Evolutionary conservation across 2,797 vertebrate genomes (phyloP), one percentile per base, ranked within the genome.

Genomic region (Sitta carolinensis): DNA sequence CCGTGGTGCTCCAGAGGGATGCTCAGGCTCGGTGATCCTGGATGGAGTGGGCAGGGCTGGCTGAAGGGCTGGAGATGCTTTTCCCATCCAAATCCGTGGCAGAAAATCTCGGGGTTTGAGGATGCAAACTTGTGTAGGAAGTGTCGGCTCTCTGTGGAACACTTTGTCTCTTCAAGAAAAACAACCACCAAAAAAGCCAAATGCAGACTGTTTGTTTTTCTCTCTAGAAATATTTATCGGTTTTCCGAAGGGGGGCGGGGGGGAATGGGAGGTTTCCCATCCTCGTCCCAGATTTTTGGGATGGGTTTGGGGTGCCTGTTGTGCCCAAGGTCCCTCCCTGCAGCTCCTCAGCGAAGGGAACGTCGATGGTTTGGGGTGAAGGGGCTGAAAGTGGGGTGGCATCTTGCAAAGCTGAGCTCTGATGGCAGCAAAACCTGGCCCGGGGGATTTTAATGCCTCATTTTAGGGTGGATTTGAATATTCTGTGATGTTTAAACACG

Each of bases 121-220:
- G 74, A 90, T 38, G 86, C 90, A 95, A 95, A 94, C 84, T 94
- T 19, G 93, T 89, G 96, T 95, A 63, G 96, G 94, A 95, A 96
- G 92, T 95, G 95, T 97, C 86, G 77, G 93, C 90, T 90, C 80
- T 84, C 92, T 48, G 88, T 74, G 75, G 94, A 96, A 96, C 89
- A 92, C 93, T 95, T 92, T 77, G 94, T 96, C 90, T 96, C 93
- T 58, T 91, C 50, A 26, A 92, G 91, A 92, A 92, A 96, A 96
- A 96, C 78, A 94, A 89, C 40, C 81, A 52, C 92, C 77, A 4
- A 50, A 93, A 76, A 90, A 95, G 77, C 84, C 77, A 12, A 86
- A 45, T 52, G 86, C 1, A 1, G 87, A 59, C 40, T 34, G 90
- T 94, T 95, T 95, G 80, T 84, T 89, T 87, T 82, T 76, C 67